Evolutionary conservation across 2,797 vertebrate genomes (phyloP).

Genomic region (Melanotaenia nigrans): DNA sequence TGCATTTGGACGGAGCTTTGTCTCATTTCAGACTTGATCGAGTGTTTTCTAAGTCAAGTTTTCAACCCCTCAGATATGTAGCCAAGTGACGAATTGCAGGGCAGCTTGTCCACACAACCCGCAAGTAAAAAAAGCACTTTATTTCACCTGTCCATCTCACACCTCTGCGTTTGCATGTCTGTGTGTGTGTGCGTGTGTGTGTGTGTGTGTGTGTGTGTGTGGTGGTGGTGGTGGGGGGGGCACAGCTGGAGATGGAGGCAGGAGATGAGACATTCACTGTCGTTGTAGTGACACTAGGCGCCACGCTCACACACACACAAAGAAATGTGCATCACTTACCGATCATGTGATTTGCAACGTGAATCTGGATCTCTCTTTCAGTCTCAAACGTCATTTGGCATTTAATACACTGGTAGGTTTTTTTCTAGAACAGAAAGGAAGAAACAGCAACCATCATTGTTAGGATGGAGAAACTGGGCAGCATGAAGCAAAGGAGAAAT

Average conservation of each 20-base stretch:
- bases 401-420: constrained; percentile 99
- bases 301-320: neutral
- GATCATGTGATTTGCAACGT: constrained; percentile 99
- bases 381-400: constrained; percentile 99
- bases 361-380: constrained; percentile 98
- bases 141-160: constrained; percentile 69
- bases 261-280: too few species aligned
- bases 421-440: constrained; percentile 86
- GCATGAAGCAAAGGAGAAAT: neutral
- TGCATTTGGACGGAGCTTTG: neutral
- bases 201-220: neutral
- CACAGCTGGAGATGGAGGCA: neutral
- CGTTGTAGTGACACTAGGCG: neutral
- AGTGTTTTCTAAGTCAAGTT: neutral
- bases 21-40: neutral
- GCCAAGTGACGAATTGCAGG: constrained; percentile 63
- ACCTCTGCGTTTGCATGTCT: constrained; percentile 25
- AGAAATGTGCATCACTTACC: constrained; percentile 85
- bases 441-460: constrained; percentile 1
- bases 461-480: neutral
- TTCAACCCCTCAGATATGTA: constrained; percentile 27
- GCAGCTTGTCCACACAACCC: constrained; percentile 65
- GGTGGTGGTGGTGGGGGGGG: neutral
- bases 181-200: neutral
- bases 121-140: constrained; percentile 70